Conservation (phyloP, 2,888 invertebrate genomes). For the Plagiodera versicolora region DNA sequence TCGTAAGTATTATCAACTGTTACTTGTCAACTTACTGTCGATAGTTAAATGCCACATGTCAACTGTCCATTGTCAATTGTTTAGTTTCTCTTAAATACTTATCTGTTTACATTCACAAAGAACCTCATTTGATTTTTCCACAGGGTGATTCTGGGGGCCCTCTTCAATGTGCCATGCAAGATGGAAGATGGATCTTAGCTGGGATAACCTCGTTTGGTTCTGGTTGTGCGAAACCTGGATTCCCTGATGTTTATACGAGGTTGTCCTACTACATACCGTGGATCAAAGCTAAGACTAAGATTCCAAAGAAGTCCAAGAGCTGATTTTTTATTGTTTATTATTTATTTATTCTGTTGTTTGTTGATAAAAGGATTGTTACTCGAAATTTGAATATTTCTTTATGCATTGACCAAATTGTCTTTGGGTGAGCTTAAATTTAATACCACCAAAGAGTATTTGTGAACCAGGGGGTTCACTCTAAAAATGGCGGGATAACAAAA, state of each 20-base stretch:
- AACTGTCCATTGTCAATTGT: too few species aligned
- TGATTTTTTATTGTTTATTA: slow-evolving; percentile 8
- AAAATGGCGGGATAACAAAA: too few species aligned
- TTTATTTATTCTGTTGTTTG: neutral
- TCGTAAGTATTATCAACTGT: slow-evolving; percentile 62
- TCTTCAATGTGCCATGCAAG: slow-evolving; percentile 75
- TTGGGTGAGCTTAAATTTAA: too few species aligned
- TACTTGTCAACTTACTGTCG: too few species aligned
- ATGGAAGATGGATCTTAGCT: slow-evolving; percentile 85
- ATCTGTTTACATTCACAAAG: too few species aligned
- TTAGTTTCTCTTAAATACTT: too few species aligned
- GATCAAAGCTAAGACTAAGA: slow-evolving; percentile 61
- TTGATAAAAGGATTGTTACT: too few species aligned
- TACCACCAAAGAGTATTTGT: too few species aligned
- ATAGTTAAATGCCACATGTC: too few species aligned
- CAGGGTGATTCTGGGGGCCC: slow-evolving; percentile 94
- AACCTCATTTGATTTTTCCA: slow-evolving; percentile 36
- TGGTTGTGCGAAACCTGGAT: slow-evolving; percentile 86
- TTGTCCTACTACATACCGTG: slow-evolving; percentile 83
- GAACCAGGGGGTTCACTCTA: too few species aligned
- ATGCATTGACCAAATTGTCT: too few species aligned
- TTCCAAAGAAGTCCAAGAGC: slow-evolving; percentile 25
- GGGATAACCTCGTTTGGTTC: slow-evolving; percentile 92
- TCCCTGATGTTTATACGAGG: slow-evolving; percentile 86
- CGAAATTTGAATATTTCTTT: too few species aligned